These are phyloP conservation scores for Clarias gariepinus DNA, from an alignment of 2,113 vertebrate genomes.

Conservation along the genomic window DNA sequence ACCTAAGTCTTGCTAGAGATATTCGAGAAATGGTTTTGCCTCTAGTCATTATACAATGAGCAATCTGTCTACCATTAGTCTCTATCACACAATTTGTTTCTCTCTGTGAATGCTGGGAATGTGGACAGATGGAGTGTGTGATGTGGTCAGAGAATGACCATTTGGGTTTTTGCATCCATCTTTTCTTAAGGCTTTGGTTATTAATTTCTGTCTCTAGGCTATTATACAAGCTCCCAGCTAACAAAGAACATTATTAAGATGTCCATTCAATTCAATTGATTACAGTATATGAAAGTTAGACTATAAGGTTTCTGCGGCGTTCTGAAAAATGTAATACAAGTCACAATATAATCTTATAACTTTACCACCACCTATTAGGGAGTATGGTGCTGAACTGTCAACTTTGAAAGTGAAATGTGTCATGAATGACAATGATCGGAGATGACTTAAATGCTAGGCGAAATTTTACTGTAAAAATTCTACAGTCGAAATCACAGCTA, in stretches of 20 bases:
- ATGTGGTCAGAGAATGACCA: neutral
- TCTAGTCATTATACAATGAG: conserved; percentile 14
- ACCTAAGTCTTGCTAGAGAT: conserved; percentile 18
- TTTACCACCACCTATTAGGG: neutral
- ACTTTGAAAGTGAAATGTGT: too few species aligned
- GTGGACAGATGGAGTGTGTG: conserved; percentile 7
- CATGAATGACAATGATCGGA: too few species aligned
- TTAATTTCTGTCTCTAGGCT: too few species aligned
- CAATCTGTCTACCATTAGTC: conserved; percentile 10
- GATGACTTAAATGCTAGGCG: too few species aligned
- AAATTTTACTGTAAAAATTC: too few species aligned
- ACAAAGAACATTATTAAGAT: too few species aligned
- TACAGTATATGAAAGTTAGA: neutral
- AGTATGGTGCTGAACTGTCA: too few species aligned
- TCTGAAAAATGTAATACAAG: neutral
- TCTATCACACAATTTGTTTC: neutral
- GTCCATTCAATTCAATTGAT: too few species aligned
- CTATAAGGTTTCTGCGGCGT: neutral
- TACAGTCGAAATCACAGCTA: too few species aligned
- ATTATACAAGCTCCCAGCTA: neutral
- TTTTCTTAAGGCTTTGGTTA: neutral
- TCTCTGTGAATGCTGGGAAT: conserved; percentile 7
- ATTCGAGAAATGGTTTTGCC: conserved; percentile 11
- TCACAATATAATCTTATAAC: neutral
- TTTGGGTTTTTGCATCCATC: neutral